Percentiles rank a stretch among this genome's conserved stretches.
phyloP scores from a whole-genome alignment of 2,888 invertebrate genomes.

The Sericinus montela region DNA sequence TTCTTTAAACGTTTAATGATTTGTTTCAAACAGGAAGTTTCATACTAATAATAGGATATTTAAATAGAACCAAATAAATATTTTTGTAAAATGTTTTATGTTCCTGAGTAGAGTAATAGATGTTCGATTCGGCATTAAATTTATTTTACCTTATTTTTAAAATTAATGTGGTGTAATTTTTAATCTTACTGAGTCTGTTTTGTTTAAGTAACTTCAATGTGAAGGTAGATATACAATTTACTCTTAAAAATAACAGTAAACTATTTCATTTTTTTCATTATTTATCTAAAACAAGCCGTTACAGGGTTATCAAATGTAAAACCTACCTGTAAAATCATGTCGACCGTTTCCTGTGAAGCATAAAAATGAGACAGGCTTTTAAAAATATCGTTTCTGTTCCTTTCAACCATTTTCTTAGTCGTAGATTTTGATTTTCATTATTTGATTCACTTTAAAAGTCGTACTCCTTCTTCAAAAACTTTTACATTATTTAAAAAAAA shows the following conservation, averaged over 20 bases:
- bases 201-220: background rate
- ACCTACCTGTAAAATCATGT: background rate
- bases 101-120: constrained; percentile 49
- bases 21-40: constrained; percentile 6
- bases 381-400: background rate
- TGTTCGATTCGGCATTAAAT: constrained; percentile 27
- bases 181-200: background rate
- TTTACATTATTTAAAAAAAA: too few relatives aligned
- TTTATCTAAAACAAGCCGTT: background rate
- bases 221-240: background rate
- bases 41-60: constrained; percentile 19
- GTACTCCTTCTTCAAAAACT: too few relatives aligned
- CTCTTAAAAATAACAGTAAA: background rate
- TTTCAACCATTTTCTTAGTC: too few relatives aligned
- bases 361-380: background rate
- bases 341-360: background rate
- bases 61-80: constrained; percentile 57
- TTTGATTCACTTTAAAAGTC: too few relatives aligned
- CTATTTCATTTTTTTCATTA: background rate
- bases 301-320: too few relatives aligned
- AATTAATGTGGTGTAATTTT: constrained; percentile 23
- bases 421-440: too few relatives aligned
- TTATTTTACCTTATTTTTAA: constrained; percentile 28
- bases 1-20: background rate
- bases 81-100: constrained; percentile 59